Conservation (phyloP, 2,113 vertebrate genomes). For the Procavia capensis region DNA sequence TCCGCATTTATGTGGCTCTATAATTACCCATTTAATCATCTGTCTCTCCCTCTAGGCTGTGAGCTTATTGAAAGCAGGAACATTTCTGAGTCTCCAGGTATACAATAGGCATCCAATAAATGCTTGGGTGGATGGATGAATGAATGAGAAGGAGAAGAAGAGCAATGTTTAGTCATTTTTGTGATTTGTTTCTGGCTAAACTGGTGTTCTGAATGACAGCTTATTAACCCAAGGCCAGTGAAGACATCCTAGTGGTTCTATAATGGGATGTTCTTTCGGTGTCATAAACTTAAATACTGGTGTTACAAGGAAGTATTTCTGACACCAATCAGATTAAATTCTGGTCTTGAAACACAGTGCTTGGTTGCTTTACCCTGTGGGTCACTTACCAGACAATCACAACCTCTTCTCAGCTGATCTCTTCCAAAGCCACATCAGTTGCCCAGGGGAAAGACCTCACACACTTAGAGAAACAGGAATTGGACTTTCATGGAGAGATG, state of each 20-base stretch:
- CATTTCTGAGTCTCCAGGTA: constrained; percentile 6
- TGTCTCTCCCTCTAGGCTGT: constrained; percentile 38
- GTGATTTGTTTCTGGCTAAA: constrained; percentile 28
- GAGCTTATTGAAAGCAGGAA: not conserved
- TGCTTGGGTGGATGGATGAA: not conserved
- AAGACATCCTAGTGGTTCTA: constrained; percentile 56
- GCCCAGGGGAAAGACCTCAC: not conserved
- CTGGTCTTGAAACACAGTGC: constrained; percentile 55
- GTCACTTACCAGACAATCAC: not conserved
- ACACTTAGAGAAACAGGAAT: not conserved
- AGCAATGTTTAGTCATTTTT: constrained; percentile 22
- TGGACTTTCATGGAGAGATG: not conserved
- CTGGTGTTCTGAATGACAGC: constrained; percentile 52
- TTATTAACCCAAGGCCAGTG: constrained; percentile 49
- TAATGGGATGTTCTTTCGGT: not conserved
- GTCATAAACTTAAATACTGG: constrained; percentile 55
- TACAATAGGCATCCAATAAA: not conserved
- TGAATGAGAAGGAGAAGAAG: constrained; percentile 22
- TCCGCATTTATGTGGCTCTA: not conserved
- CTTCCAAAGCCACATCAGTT: not conserved
- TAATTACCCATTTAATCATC: constrained; percentile 73
- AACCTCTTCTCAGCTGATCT: not conserved
- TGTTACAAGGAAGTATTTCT: constrained; percentile 48
- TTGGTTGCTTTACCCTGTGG: constrained; percentile 64
- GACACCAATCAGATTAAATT: constrained; percentile 58